These are phyloP conservation scores for Venustoraphidia nigricollis DNA, from an alignment of 2,888 invertebrate genomes.

Conservation along the genomic window DNA sequence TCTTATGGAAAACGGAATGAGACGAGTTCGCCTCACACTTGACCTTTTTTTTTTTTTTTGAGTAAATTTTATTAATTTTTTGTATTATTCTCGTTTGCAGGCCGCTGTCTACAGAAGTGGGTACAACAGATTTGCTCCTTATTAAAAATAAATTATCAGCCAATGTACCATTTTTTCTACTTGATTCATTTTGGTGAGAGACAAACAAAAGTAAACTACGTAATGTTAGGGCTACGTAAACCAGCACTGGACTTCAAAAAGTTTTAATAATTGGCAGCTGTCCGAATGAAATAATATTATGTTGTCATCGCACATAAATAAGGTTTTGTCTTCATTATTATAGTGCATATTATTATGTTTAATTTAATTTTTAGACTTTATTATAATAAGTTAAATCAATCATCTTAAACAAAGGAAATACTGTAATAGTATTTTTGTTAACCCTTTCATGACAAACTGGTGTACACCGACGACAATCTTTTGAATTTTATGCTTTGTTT, in stretches of 20 bases:
- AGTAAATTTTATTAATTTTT: background rate
- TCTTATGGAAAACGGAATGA: slow-evolving; percentile 4
- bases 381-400: too few species aligned
- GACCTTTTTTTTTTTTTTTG: slow-evolving; percentile 5
- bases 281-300: too few species aligned
- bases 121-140: slow-evolving; percentile 89
- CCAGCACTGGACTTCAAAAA: background rate
- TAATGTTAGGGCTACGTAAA: background rate
- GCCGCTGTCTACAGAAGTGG: slow-evolving; percentile 87
- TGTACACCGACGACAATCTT: too few species aligned
- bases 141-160: slow-evolving; percentile 35
- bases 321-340: too few species aligned
- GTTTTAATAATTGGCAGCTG: background rate
- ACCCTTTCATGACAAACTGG: too few species aligned
- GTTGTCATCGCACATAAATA: too few species aligned
- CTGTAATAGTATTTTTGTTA: too few species aligned
- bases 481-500: too few species aligned
- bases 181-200: background rate
- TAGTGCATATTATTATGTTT: too few species aligned
- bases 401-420: too few species aligned
- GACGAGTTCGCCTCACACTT: too few species aligned
- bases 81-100: slow-evolving; percentile 34
- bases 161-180: background rate
- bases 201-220: background rate
- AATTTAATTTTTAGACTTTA: too few species aligned